Base-by-base conservation (phyloP, 2,797 vertebrate genomes). In the Lophotriccus pileatus region DNA sequence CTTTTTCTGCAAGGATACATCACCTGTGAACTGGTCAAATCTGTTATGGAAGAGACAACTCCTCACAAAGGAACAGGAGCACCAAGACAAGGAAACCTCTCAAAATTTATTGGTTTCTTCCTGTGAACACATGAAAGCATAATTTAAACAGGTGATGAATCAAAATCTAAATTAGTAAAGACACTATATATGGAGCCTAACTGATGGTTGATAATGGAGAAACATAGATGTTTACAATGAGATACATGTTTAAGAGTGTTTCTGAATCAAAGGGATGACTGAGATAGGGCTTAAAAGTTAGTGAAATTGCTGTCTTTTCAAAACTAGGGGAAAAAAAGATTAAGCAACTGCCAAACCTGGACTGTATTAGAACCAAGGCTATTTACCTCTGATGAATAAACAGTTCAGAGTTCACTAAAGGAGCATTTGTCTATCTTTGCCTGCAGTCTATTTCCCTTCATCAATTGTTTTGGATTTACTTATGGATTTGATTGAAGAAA, bases 181-280 rank as follows among this genome's bases (percentile, higher is more conserved):
- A n/a, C 19, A 2, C 0, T 1, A 27, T 30, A 43, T 16, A 36
- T 3, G 1, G 12, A 80, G 21, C 4, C 18, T 68, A 19, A 27
- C 2, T 49, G 30, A 34, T 4, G 36, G 32, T 10, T 12, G 21
- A 25, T 72, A 39, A 78, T 68, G 24, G 36, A 46, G 43, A 78
- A 90, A 60, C 1, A 1, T 10, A 58, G 44, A 37, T 39, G 6
- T 36, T 72, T 75, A 27, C 25, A 82, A 19, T 32, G 15, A 70
- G 7, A 27, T 27, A 44, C 12, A 46, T 66, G 28, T 25, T 82
- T 79, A 32, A 77, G 41, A 90, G 24, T 28, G 21, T 60, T 86
- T 77, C 52, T 77, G 25, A 64, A 56, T 52, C 73, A 83, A 84
- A 64, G 49, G 12, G 4, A 28, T 78, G 43, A 10, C 50, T 70